These are phyloP conservation scores for Ascidia mentula DNA, from an alignment of 23 tunicate species.

Conservation along the genomic window DNA sequence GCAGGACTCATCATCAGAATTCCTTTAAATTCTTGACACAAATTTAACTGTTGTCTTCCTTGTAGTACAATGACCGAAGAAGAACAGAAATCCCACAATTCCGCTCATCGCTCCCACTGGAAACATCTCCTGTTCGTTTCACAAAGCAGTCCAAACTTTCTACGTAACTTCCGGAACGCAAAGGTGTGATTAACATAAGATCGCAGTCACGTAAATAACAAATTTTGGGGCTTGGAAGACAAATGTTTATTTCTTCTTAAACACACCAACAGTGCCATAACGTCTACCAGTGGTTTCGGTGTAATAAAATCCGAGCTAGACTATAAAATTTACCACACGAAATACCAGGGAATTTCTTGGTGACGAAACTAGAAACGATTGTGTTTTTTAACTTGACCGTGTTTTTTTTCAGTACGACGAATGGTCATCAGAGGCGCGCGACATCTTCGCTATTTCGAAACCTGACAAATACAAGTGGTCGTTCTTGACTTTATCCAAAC, in stretches of 20 bases:
- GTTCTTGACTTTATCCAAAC: conserved; percentile 70
- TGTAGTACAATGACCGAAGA: conserved; percentile 54
- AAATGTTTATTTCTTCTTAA: no score
- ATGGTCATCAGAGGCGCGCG: conserved; percentile 92
- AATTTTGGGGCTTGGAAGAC: no score
- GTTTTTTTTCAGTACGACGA: conserved; percentile 65
- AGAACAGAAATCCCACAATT: conserved; percentile 55
- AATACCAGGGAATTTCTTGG: no score
- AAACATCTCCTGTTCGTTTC: conserved; percentile 73
- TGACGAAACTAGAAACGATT: no score
- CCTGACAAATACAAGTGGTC: conserved; percentile 94
- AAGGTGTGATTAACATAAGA: no score
- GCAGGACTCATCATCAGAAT: no score
- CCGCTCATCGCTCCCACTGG: conserved; percentile 85
- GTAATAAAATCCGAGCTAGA: no score
- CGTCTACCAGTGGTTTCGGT: no score
- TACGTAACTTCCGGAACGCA: conserved; percentile 41
- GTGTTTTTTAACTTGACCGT: neutral
- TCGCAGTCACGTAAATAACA: no score
- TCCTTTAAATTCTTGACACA: no score
- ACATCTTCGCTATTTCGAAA: conserved; percentile 76
- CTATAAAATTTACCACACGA: no score
- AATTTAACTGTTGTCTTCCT: neutral
- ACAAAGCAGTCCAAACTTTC: conserved; percentile 47
- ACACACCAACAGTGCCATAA: no score